phyloP scores from a whole-genome alignment of 2,113 vertebrate species.

The Ancistrus triradiatus region DNA sequence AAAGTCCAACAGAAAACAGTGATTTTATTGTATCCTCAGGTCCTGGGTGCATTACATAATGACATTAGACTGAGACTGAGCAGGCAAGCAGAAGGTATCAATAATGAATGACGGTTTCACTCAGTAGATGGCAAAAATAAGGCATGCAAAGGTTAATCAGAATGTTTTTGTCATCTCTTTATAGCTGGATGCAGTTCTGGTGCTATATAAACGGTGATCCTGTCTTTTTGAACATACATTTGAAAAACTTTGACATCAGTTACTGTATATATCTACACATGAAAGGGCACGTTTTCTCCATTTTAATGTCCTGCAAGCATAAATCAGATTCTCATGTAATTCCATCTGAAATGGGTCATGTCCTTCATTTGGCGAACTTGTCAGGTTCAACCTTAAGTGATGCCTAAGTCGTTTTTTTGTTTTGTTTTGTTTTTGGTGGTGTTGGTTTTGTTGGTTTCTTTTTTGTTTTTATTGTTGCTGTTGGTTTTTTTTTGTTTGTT shows the following conservation, averaged over 20 bases:
- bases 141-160: conserved; percentile 54
- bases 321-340: too few relatives aligned
- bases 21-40: conserved; percentile 6
- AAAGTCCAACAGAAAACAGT: neutral
- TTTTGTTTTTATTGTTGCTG: too few relatives aligned
- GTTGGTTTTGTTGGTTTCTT: too few relatives aligned
- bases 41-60: conserved; percentile 60
- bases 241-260: conserved; percentile 58
- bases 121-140: conserved; percentile 56
- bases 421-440: too few relatives aligned
- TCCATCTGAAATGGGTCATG: too few relatives aligned
- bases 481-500: too few relatives aligned
- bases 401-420: too few relatives aligned
- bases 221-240: conserved; percentile 46
- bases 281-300: conserved; percentile 47
- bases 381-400: too few relatives aligned
- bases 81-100: conserved; percentile 57
- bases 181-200: too few relatives aligned
- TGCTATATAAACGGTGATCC: too few relatives aligned
- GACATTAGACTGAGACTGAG: conserved; percentile 56
- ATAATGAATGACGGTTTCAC: conserved; percentile 61
- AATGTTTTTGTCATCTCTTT: conserved; percentile 66
- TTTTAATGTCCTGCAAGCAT: too few relatives aligned
- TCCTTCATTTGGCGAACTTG: too few relatives aligned
- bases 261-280: conserved; percentile 48